Evolutionary conservation across 2,113 vertebrate genomes (phyloP).

Genomic region (Vanacampus margaritifer): DNA sequence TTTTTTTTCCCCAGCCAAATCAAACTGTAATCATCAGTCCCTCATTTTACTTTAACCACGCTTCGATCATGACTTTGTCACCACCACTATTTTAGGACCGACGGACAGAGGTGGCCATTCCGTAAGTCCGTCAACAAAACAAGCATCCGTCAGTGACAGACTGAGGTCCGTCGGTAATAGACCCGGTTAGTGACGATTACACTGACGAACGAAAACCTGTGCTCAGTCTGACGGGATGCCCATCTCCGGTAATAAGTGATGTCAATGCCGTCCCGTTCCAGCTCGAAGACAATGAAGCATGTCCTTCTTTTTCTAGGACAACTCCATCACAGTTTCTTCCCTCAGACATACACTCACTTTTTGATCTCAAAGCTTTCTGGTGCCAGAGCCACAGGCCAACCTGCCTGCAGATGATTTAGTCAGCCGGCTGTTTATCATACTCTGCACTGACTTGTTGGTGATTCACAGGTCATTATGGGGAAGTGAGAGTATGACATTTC

Average conservation of each 20-base stretch:
- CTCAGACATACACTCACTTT: slow-evolving; percentile 32
- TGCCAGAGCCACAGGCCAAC: slow-evolving; percentile 27
- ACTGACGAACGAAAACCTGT: too few relatives aligned
- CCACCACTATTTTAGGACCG: too few relatives aligned
- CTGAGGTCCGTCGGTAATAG: too few relatives aligned
- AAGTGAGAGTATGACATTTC: slow-evolving; percentile 55
- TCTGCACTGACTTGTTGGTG: slow-evolving; percentile 33
- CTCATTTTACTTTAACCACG: too few relatives aligned
- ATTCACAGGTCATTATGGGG: slow-evolving; percentile 49
- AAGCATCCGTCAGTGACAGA: too few relatives aligned
- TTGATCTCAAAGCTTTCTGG: slow-evolving; percentile 21
- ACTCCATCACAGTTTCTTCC: slow-evolving; percentile 38
- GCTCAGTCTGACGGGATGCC: too few relatives aligned
- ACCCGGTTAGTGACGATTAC: too few relatives aligned
- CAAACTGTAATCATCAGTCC: too few relatives aligned
- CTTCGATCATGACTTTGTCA: too few relatives aligned
- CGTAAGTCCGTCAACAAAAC: too few relatives aligned
- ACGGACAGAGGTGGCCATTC: too few relatives aligned
- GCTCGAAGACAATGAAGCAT: slow-evolving; percentile 7
- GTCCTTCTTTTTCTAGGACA: slow-evolving; percentile 12
- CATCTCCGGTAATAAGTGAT: neutral
- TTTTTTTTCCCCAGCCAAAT: too few relatives aligned
- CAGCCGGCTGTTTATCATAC: slow-evolving; percentile 29
- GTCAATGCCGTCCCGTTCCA: neutral
- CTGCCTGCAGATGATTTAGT: slow-evolving; percentile 36